phyloP scores from a whole-genome alignment of 2,888 invertebrate species.

The Brenthis hecate region DNA sequence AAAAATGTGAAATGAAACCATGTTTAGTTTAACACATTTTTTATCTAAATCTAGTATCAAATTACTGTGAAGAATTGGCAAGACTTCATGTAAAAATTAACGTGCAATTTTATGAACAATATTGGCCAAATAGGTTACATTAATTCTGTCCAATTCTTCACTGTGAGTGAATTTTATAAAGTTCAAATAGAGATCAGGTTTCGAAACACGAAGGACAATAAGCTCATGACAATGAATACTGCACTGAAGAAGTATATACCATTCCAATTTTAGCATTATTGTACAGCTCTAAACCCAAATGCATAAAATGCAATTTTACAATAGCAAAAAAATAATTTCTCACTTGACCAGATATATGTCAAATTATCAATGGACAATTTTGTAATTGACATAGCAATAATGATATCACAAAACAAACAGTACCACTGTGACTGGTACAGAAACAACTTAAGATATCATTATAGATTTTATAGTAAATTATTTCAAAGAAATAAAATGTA shows the following conservation, averaged over 20 bases:
- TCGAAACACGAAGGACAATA: constrained; percentile 54
- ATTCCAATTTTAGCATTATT: constrained; percentile 44
- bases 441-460: constrained; percentile 43
- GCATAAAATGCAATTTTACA: constrained; percentile 73
- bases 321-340: constrained; percentile 73
- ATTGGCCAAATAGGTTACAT: constrained; percentile 31
- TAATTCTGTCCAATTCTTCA: constrained; percentile 62
- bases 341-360: constrained; percentile 76
- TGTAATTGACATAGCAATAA: constrained; percentile 78
- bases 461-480: constrained; percentile 14
- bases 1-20: constrained; percentile 46
- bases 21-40: constrained; percentile 66
- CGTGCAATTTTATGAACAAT: constrained; percentile 29
- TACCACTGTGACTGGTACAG: constrained; percentile 51
- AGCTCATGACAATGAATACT: constrained; percentile 55
- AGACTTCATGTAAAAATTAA: constrained; percentile 37
- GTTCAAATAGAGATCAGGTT: constrained; percentile 74
- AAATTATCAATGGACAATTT: constrained; percentile 72
- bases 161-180: constrained; percentile 65
- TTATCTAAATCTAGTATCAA: constrained; percentile 74
- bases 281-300: constrained; percentile 68
- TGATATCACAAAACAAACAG: constrained; percentile 72
- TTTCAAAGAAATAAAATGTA: constrained; percentile 23
- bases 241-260: constrained; percentile 46
- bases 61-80: constrained; percentile 65